These are phyloP conservation scores for Macrotrachela quadricornifera DNA, from an alignment of 1,140 invertebrate species.

Conservation along the genomic window DNA sequence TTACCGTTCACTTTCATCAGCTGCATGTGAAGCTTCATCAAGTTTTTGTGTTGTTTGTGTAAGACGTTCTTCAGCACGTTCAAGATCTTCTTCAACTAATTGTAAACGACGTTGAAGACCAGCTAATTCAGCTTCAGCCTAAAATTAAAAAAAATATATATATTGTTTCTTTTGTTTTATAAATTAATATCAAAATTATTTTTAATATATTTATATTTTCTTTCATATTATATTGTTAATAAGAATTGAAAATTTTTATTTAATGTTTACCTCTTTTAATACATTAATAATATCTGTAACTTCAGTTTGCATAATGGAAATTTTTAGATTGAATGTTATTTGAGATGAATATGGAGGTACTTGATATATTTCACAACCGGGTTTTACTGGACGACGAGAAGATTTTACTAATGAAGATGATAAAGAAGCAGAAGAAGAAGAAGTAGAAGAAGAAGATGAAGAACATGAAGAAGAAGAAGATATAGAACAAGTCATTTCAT, in stretches of 20 bases:
- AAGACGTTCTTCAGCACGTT: constrained; percentile 87
- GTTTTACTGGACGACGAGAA: not conserved
- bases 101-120: constrained; percentile 93
- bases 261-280: constrained; percentile 58
- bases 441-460: not conserved
- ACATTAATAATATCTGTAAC: constrained; percentile 88
- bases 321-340: constrained; percentile 56
- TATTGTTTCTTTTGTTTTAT: too few species aligned
- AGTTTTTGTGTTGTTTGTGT: constrained; percentile 85
- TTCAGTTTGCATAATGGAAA: constrained; percentile 82
- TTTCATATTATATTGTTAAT: too few species aligned
- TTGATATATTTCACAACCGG: constrained; percentile 8
- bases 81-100: constrained; percentile 89
- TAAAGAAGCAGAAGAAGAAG: not conserved
- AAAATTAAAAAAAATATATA: too few species aligned
- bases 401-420: not conserved
- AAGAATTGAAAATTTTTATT: too few species aligned
- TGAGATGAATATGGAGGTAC: constrained; percentile 5
- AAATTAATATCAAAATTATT: too few species aligned
- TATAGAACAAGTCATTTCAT: not conserved
- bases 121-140: constrained; percentile 94
- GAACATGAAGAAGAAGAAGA: not conserved
- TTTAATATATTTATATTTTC: too few species aligned
- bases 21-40: constrained; percentile 90
- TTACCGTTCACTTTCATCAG: constrained; percentile 97